A percentile compares a stretch with the other conserved stretches of the same genome.
These are phyloP conservation scores for Ctenodactylus gundi DNA, from an alignment of 2,113 vertebrate genomes.

Conservation along the genomic window DNA sequence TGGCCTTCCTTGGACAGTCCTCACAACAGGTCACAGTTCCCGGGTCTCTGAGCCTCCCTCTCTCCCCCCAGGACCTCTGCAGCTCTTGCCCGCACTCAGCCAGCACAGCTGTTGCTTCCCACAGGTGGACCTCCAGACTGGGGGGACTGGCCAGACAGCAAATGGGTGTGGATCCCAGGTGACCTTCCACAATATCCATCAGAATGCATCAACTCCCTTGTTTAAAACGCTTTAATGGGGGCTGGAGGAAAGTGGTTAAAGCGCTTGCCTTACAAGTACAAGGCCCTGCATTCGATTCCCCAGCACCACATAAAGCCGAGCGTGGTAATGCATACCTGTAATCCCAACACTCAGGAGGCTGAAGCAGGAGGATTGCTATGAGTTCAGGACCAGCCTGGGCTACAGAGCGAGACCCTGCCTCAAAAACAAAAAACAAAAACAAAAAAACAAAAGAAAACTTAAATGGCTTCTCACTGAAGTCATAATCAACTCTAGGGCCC, in stretches of 20 bases:
- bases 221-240: neutral
- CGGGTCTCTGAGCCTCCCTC: neutral
- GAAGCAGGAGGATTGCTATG: too few relatives aligned
- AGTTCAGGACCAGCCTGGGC: too few relatives aligned
- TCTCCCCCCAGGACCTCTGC: neutral
- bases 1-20: neutral
- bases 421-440: too few relatives aligned
- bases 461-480: neutral
- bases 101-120: neutral
- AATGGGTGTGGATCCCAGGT: neutral
- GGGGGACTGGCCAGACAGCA: neutral
- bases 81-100: neutral
- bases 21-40: fast-evolving
- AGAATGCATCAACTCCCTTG: neutral
- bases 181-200: neutral
- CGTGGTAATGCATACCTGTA: too few relatives aligned
- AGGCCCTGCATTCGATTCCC: too few relatives aligned
- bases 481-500: neutral
- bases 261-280: too few relatives aligned
- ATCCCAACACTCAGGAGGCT: too few relatives aligned
- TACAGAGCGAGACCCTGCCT: too few relatives aligned
- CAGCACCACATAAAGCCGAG: too few relatives aligned
- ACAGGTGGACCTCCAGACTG: neutral
- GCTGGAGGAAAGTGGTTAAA: too few relatives aligned
- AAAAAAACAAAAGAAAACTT: too few relatives aligned